Evolutionary conservation across 30 jellyfish, hydroid and myxozoan species (phyloP), one percentile per base, ranked within the genome.

Genomic region (Aurelia coerulea): DNA sequence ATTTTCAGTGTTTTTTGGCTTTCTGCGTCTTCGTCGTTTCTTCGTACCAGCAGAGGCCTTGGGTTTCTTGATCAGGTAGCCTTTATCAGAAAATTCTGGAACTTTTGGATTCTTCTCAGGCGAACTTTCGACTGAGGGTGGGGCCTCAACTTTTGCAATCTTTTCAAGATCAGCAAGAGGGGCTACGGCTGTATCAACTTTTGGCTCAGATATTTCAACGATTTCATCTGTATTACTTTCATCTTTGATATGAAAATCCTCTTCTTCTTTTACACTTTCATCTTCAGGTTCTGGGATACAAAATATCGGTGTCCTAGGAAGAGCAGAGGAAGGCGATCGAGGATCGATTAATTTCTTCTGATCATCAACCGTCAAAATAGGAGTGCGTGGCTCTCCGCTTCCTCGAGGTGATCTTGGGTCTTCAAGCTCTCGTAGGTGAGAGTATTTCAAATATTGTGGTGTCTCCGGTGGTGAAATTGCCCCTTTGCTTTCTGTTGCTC

Each of bases 381-480:
- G 97, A 10, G 97, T 90, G 39, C 91, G 81, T 15, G 90, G 81
- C 32, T 37, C 81, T 10, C 42, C 63, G 18, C 73, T 59, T n/a
- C 74, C 49, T 17, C 32, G 62, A 2, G 98, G 98, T 59, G 98
- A 93, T 41, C 98, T 74, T 59, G 98, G 98, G 76, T 93, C 98
- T 51, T 77, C 68, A 14, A 71, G 56, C 73, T 73, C 88, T 19
- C 53, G 39, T 76, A 93, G 81, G 41, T 83, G 88, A 23, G 96
- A 90, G 70, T 87, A 87, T 72, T 83, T 82, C 69, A 83, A 74
- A 78, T 86, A 93, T 74, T 71, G 97, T 10, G 98, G 98, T n/a
- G 98, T 93, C 68, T 76, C 90, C 29, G 95, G 89, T 58, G 96
- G 76, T 15, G 96, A 50, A 15, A 56, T 81, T 46, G 74, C 86